Evolutionary conservation across 1,140 invertebrate species (phyloP).

Genomic region (Acromyrmex charruanus): DNA sequence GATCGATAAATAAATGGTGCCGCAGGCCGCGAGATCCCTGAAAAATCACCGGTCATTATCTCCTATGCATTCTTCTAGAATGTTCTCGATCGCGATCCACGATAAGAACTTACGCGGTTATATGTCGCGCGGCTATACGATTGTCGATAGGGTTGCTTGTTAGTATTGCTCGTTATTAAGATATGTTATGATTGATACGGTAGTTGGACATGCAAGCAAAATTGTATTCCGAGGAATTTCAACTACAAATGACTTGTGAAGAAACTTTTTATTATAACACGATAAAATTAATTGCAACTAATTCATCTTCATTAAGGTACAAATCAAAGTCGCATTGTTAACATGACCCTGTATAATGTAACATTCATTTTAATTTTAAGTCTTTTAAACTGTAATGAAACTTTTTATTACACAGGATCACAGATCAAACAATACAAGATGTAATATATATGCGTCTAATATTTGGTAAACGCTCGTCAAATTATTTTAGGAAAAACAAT

Average conservation of each 20-base stretch:
- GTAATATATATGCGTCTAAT: too few species aligned
- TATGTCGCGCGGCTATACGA: background rate
- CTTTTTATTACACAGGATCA: background rate
- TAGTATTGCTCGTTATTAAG: background rate
- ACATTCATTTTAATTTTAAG: background rate
- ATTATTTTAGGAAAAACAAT: too few species aligned
- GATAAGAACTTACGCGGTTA: background rate
- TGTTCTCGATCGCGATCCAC: constrained; percentile 37
- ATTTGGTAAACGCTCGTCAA: too few species aligned
- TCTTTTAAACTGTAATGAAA: background rate
- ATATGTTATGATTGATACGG: constrained; percentile 8
- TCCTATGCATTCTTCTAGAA: constrained; percentile 29
- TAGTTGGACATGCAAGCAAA: background rate
- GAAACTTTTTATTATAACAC: background rate
- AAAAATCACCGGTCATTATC: constrained; percentile 57
- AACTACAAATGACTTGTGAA: background rate
- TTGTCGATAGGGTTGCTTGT: constrained; percentile 5
- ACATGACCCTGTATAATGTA: background rate
- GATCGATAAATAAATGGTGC: constrained; percentile 45
- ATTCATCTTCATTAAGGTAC: background rate
- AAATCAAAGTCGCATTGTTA: background rate
- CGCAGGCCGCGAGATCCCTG: constrained; percentile 32
- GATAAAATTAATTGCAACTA: background rate
- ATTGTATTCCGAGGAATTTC: background rate
- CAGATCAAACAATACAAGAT: too few species aligned